Evolutionary conservation across 2,113 vertebrate species (phyloP), one percentile per base, ranked within the genome.

Genomic region (Saccopteryx bilineata): DNA sequence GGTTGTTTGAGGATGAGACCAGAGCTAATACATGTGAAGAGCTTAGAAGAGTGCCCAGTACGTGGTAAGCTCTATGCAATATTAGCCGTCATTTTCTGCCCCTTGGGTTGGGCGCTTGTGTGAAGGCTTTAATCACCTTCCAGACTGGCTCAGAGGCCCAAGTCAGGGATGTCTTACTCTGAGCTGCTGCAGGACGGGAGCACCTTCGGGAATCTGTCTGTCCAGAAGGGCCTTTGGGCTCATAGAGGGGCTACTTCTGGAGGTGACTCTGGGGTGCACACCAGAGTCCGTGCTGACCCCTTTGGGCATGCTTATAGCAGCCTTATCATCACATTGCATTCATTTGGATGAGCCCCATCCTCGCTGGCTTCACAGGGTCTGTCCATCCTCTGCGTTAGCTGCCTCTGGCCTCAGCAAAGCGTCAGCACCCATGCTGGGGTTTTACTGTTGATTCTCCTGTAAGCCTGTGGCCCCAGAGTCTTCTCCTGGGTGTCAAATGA

Each of bases 11-110:
- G 56, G 63, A 5, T 1, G 56, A 65, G 75, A 28, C 23, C 1
- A 26, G 71, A n/a, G 21, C 26, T 10, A 7, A 24, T 0, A 1
- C 1, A 0, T 3, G 2, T 0, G 15, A 24, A 66, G n/a, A 0
- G 3, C 71, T 58, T 15, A 7, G 9, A 33, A 31, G 13, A 4
- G 18, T 8, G 17, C 52, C 31, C 19, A 31, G 39, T 2, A 3
- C 21, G 0, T 5, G 56, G 56, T 7, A 39, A 39, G 13, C 2
- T n/a, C 65, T 5, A 0, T 0, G 7, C 5, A 18, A 11, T 13
- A 1, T 8, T 19, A 6, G 72, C 31, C 12, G 1, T 17, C 7
- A 0, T 17, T 17, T 13, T 48, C 61, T 50, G 61, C 31, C 50
- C 31, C 10, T 11, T 0, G 24, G 21, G 24, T 1, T 12, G 10